phyloP scores from a whole-genome alignment of 2,797 vertebrate genomes.

The Oryzias sinensis region DNA sequence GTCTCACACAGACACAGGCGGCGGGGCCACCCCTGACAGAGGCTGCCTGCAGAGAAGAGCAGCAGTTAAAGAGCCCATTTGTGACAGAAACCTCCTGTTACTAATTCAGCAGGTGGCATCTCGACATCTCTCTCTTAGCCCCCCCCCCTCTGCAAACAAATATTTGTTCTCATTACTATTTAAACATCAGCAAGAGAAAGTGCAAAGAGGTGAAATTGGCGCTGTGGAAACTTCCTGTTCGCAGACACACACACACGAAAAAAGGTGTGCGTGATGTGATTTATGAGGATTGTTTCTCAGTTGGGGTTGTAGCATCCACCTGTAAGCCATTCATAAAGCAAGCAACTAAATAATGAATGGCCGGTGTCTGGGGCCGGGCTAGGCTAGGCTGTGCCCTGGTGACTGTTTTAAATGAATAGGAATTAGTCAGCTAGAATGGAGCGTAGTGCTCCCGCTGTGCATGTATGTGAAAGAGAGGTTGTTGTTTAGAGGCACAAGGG shows the following conservation, averaged over 20 bases:
- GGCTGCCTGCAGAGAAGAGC: constrained; percentile 38
- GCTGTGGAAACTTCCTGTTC: constrained; percentile 10
- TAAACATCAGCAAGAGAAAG: constrained; percentile 78
- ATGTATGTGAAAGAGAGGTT: constrained; percentile 43
- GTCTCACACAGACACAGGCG: constrained; percentile 12
- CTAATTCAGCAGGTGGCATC: constrained; percentile 68
- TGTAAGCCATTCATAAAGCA: constrained; percentile 99
- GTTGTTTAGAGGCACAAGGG: constrained; percentile 74
- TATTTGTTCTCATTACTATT: constrained; percentile 98
- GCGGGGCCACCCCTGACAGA: constrained; percentile 37
- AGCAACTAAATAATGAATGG: constrained; percentile 96
- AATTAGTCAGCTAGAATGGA: constrained; percentile 87
- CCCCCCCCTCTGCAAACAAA: constrained; percentile 77
- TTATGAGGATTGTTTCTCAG: constrained; percentile 85
- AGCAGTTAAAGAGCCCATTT: constrained; percentile 41
- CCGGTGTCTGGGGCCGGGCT: constrained; percentile 61
- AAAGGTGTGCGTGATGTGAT: constrained; percentile 76
- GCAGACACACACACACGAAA: constrained; percentile 12
- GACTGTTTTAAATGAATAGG: constrained; percentile 94
- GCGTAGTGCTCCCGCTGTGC: constrained; percentile 43
- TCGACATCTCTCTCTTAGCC: not conserved
- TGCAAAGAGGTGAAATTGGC: constrained; percentile 79
- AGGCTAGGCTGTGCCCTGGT: constrained; percentile 77
- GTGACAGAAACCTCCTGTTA: constrained; percentile 58
- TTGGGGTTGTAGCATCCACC: constrained; percentile 85